Evolutionary conservation across 2,113 vertebrate genomes (phyloP).

Genomic region (Zosterops pallidus): DNA sequence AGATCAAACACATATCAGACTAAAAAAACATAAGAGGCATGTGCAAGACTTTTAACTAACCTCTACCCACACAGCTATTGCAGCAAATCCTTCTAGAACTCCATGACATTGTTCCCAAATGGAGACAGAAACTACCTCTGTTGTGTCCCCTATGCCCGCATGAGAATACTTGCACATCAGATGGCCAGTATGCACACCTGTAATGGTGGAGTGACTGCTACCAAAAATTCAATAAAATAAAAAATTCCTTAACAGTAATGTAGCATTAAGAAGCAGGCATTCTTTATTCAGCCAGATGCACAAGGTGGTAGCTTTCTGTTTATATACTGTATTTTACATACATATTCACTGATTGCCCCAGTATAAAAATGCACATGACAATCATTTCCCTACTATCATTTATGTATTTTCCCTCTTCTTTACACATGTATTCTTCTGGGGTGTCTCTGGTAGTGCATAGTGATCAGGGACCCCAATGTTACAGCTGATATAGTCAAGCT

Average conservation of each 20-base stretch:
- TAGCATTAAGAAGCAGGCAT: neutral
- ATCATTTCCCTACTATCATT: neutral
- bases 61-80: neutral
- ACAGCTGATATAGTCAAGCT: neutral
- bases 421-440: fast-evolving
- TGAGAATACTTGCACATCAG: neutral
- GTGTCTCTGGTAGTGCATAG: neutral
- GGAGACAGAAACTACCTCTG: neutral
- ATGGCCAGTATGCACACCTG: neutral
- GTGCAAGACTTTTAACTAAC: neutral
- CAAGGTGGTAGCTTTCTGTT: neutral
- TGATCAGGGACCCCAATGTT: fast-evolving
- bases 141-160: fast-evolving
- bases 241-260: neutral
- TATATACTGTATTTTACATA: neutral
- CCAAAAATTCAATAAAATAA: neutral
- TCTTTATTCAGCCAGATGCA: neutral
- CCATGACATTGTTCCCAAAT: neutral
- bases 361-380: neutral
- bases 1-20: neutral
- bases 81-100: neutral
- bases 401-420: neutral
- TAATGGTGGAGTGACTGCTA: neutral
- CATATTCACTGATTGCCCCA: neutral
- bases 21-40: neutral